Conservation (phyloP, 1,140 invertebrate genomes). For the Aphaenogaster floridana region DNA sequence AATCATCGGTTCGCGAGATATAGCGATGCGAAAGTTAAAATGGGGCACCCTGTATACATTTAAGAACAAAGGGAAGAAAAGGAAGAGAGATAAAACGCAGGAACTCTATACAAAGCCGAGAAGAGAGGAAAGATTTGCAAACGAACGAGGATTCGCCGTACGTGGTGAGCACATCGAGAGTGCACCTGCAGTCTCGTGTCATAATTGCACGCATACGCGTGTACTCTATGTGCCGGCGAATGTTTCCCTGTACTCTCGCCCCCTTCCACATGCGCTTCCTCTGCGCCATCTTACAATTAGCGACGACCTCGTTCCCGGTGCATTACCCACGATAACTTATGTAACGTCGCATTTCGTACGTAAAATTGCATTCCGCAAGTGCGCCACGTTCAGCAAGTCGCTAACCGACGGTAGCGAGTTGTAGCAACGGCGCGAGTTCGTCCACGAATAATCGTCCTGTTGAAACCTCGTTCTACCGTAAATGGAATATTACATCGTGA, state of each 20-base stretch:
- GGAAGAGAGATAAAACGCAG: not conserved
- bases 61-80: not conserved
- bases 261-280: constrained; percentile 28
- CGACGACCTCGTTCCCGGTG: constrained; percentile 44
- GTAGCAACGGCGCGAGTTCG: constrained; percentile 23
- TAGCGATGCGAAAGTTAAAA: too few species aligned
- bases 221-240: not conserved
- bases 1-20: too few species aligned
- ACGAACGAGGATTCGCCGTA: not conserved
- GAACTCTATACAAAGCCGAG: not conserved
- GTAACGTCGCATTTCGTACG: constrained; percentile 63
- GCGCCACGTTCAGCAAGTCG: constrained; percentile 40
- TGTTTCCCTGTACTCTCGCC: not conserved
- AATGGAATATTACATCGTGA: constrained; percentile 60
- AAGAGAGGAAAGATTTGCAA: not conserved
- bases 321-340: constrained; percentile 61
- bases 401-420: constrained; percentile 36
- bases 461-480: constrained; percentile 53
- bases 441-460: constrained; percentile 50
- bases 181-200: constrained; percentile 64
- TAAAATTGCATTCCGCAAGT: constrained; percentile 55
- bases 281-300: constrained; percentile 55
- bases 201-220: constrained; percentile 73
- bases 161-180: not conserved
- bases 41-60: too few species aligned